phyloP scores from a whole-genome alignment of 1,140 invertebrate genomes.

The Trinorchestia longiramus region DNA sequence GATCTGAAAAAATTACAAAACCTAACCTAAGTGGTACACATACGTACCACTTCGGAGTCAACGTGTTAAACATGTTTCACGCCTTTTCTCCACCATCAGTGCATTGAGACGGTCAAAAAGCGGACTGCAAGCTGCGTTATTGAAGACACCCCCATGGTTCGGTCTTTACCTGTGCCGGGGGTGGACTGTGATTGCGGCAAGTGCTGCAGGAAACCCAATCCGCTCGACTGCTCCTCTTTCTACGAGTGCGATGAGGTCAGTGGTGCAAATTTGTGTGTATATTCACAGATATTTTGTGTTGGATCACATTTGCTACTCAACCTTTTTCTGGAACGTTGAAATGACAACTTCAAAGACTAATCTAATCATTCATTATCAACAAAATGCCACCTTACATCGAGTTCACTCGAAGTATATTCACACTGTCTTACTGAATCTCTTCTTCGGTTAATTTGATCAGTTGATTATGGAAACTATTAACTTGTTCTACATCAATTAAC shows the following conservation, averaged over 20 bases:
- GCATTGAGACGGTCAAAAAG: neutral
- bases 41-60: too few species aligned
- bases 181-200: conserved; percentile 53
- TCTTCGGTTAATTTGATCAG: neutral
- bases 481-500: too few species aligned
- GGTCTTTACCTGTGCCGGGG: conserved; percentile 16
- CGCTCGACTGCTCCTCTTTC: conserved; percentile 45
- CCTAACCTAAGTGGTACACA: too few species aligned
- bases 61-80: too few species aligned
- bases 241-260: conserved; percentile 45
- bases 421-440: neutral
- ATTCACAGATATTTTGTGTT: neutral
- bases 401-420: neutral
- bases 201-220: conserved; percentile 40
- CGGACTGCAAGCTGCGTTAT: conserved; percentile 3
- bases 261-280: neutral
- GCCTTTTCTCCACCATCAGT: too few species aligned
- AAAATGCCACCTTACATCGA: too few species aligned
- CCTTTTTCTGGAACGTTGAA: neutral
- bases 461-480: neutral
- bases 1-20: too few species aligned
- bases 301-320: neutral
- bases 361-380: too few species aligned
- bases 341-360: too few species aligned
- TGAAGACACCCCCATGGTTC: neutral